Base-by-base conservation (phyloP, 2,113 vertebrate genomes). In the Petromus typicus region DNA sequence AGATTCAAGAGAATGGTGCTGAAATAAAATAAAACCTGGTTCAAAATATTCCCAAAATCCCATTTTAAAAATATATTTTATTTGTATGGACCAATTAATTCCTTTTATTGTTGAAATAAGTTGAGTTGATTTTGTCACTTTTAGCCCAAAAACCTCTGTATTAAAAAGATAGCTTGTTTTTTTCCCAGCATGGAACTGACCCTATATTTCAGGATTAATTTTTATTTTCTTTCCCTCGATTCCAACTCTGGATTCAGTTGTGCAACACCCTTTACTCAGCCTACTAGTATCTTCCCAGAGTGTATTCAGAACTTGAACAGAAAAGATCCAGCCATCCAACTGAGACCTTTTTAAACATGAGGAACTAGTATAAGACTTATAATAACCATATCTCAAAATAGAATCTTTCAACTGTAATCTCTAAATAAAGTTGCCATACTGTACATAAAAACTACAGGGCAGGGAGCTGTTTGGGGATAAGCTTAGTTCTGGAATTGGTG, bases 401-500 rank as follows among this genome's bases (percentile, higher is more conserved):
- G 48, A 48, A 1, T 64, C 45, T 82, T 82, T 93, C 54, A 66
- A 30, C 37, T 51, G 75, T 20, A 43, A 69, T 5, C 48, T 10
- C 10, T 51, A 51, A 51, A 51, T 7, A 51, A 51, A 17, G 37
- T 93, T 94, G 73, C 57, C 48, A 87, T 84, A 37, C 94, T 96
- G 48, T 90, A 57, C 93, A 85, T 73, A 95, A 64, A 84, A 27
- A 79, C 40, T 4, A 76, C 73, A 48, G 48, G 43, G 13, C 25
- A 51, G 54, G 30, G 48, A 54, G 30, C 16, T 78, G 71, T 96
- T 96, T 96, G 73, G 67, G 34, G 59, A 89, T 45, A 79, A 81
- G 43, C 86, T 95, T 84, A 43, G 80, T 40, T 91, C 87, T 97
- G 40, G 94, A 95, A 96, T 76, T 96, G 82, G 86, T 94, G 10